Evolutionary conservation across 2,113 vertebrate genomes (phyloP).

Genomic region (Ptyas mucosa): DNA sequence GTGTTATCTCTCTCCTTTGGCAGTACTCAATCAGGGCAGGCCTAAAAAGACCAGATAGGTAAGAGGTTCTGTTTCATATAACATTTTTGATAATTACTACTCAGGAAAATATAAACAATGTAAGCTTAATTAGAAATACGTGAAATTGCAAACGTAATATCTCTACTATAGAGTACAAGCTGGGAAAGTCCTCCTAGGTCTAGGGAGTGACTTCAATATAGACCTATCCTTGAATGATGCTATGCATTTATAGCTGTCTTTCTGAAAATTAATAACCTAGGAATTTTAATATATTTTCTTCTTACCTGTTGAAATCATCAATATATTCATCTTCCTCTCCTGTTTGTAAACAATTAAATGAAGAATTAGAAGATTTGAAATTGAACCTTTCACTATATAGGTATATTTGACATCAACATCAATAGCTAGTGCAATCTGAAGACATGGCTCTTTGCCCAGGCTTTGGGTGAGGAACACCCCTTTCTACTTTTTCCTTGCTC

Average conservation of each 20-base stretch:
- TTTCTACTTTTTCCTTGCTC: not conserved
- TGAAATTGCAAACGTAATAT: not conserved
- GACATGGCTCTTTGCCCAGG: not conserved
- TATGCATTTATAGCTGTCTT: not conserved
- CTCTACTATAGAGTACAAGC: not conserved
- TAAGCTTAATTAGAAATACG: not conserved
- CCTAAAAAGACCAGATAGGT: not conserved
- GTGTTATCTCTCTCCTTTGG: not conserved
- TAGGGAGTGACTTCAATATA: not conserved
- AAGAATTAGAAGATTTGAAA: not conserved
- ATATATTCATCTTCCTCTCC: conserved; percentile 86
- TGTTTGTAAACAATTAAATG: conserved; percentile 58
- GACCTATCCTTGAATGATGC: not conserved
- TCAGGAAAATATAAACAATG: not conserved
- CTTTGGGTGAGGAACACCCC: not conserved
- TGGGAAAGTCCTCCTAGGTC: not conserved
- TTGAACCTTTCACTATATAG: not conserved
- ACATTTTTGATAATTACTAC: not conserved
- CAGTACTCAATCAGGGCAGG: not conserved
- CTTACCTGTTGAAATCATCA: conserved; percentile 94
- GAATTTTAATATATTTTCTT: not conserved
- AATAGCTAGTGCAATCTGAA: not conserved
- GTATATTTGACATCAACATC: not conserved
- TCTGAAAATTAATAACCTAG: not conserved
- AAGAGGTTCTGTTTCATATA: not conserved